Evolutionary conservation across 92 coral and sea anemone genomes (phyloP).

Genomic region (Parazoanthus atlanticus): DNA sequence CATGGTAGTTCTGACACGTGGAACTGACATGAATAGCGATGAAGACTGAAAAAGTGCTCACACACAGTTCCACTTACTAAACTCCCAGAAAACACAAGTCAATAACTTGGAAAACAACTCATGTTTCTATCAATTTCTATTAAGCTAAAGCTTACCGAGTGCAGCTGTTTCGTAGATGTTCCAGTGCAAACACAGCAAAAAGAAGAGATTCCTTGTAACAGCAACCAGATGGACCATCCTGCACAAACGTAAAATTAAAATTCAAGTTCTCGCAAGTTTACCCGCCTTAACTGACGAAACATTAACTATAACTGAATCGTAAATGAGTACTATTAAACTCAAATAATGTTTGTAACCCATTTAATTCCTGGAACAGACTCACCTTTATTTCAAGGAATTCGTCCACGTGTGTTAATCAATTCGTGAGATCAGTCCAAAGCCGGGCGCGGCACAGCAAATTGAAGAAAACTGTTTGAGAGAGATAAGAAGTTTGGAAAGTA

Average conservation of each 20-base stretch:
- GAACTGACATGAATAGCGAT: too few species aligned
- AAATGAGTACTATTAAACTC: not conserved
- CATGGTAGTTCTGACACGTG: too few species aligned
- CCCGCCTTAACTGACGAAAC: not conserved
- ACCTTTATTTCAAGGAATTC: not conserved
- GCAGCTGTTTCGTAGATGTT: not conserved
- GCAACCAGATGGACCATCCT: not conserved
- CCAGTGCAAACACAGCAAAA: not conserved
- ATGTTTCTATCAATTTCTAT: not conserved
- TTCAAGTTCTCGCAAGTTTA: not conserved
- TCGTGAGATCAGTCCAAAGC: not conserved
- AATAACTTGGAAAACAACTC: not conserved
- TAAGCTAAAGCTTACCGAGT: not conserved
- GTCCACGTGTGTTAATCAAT: not conserved
- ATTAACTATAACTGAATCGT: not conserved
- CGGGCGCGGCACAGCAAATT: not conserved
- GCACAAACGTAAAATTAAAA: not conserved
- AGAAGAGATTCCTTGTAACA: not conserved
- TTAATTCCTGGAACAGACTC: not conserved
- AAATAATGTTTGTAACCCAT: not conserved
- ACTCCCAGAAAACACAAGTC: too few species aligned
- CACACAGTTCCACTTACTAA: too few species aligned
- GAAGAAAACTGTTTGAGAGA: not conserved
- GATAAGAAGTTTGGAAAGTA: not conserved
- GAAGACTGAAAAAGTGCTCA: too few species aligned